Base-by-base conservation (phyloP, 30 jellyfish, hydroid and myxozoan genomes). In the Phacellophora camtschatica region DNA sequence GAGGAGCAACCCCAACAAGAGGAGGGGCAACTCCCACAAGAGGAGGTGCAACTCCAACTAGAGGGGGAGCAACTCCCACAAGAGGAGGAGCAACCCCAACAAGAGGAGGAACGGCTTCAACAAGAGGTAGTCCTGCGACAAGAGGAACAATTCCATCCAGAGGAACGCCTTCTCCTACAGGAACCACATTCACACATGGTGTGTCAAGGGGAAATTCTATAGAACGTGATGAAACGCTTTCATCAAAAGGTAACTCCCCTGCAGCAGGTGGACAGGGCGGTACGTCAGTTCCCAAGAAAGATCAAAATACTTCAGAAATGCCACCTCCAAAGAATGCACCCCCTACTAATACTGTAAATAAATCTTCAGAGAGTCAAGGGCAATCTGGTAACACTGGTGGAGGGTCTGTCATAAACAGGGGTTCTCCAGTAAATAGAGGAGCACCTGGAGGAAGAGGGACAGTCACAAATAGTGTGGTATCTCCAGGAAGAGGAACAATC, bases 1-100 rank as follows among this genome's bases (percentile, higher is more conserved):
- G 87, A 49, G 89, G 89, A 36, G 31, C 66, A 13, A 48, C 64
- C 25, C 45, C 74, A 64, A n/a, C 67, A 45, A 55, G 91, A 50
- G 77, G 91, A 56, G 41, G 71, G 25, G 71, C 4, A 56, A 15
- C 33, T 43, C 61, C 80, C 16, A 33, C 80, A 33, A 43, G 77
- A 20, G 32, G 77, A 63, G 77, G 77, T 29, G 77, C 55, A 1
- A 11, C 31, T 20, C 20, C 57, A 10, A n/a, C 77, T 27, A 20
- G 3, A 27, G 48, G 49, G 4, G 34, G 74, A 15, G 24, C 50
- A 2, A 15, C 50, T 36, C 10, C 73, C 25, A 16, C 46, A 2
- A 19, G 46, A 18, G 39, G 73, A 5, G n/a, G 6, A 20, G 50
- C 49, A 61, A 22, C 27, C 24, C 39, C 74, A 4, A 4, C 41